Evolutionary conservation across 2,888 invertebrate species (phyloP).

Genomic region (Gastracanthus pulcherrimus): DNA sequence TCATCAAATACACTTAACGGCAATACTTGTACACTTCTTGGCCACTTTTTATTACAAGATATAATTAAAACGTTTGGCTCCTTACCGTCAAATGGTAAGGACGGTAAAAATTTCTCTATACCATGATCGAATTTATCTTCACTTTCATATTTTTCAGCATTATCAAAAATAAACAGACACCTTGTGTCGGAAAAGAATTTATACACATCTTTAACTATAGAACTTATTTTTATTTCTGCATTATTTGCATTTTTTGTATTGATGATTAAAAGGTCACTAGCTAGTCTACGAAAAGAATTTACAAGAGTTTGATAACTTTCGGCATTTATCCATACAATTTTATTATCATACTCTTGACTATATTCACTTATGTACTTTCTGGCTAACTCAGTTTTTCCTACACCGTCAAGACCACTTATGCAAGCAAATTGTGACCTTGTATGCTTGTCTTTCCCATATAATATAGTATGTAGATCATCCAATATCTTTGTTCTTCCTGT

Average conservation of each 20-base stretch:
- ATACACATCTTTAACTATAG: not conserved
- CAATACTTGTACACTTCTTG: not conserved
- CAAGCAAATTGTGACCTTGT: not conserved
- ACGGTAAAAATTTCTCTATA: constrained; percentile 1
- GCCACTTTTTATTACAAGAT: constrained; percentile 24
- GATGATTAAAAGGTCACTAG: not conserved
- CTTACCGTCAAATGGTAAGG: not conserved
- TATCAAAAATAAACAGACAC: constrained; percentile 34
- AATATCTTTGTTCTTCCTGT: constrained; percentile 3
- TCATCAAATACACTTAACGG: not conserved
- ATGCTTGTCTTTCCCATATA: not conserved
- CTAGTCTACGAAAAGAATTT: not conserved
- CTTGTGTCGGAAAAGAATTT: not conserved
- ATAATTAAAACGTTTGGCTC: constrained; percentile 22
- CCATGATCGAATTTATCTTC: not conserved
- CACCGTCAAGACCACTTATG: constrained; percentile 12
- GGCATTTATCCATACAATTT: constrained; percentile 31
- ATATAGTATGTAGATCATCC: not conserved
- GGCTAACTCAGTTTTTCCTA: constrained; percentile 16
- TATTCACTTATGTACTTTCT: constrained; percentile 5
- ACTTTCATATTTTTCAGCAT: constrained; percentile 23
- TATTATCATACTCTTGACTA: constrained; percentile 15
- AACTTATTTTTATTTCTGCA: not conserved
- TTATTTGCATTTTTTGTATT: not conserved
- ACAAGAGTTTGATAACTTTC: constrained; percentile 9